A percentile compares a stretch with the other conserved stretches of the same genome.
Conservation (phyloP, 2,888 invertebrate genomes). For the Chloroclysta siterata region DNA sequence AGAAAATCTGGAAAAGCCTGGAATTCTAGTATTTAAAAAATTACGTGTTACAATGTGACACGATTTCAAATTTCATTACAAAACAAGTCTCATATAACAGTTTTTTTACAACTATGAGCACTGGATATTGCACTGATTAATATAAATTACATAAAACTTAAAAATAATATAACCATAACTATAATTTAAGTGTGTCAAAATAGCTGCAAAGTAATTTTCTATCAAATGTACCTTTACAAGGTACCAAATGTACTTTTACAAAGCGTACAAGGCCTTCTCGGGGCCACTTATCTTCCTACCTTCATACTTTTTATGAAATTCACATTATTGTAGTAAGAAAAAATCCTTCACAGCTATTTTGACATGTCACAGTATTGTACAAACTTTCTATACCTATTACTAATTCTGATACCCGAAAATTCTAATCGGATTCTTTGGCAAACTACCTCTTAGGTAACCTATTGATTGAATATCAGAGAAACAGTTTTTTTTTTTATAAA, state of each 20-base stretch:
- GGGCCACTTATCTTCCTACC: no score
- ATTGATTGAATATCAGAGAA: not conserved
- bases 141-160: slow-evolving; percentile 16
- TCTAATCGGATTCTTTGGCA: slow-evolving; percentile 33
- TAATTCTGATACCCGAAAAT: slow-evolving; percentile 29
- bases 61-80: not conserved
- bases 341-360: slow-evolving; percentile 11
- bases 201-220: not conserved
- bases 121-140: slow-evolving; percentile 26
- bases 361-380: slow-evolving; percentile 41
- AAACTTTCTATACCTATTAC: slow-evolving; percentile 35
- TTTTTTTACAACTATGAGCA: slow-evolving; percentile 11
- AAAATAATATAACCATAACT: slow-evolving; percentile 22
- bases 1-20: not conserved
- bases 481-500: no score
- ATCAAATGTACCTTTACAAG: not conserved
- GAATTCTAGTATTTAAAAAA: not conserved
- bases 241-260: not conserved
- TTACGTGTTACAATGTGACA: not conserved
- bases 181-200: slow-evolving; percentile 8
- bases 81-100: not conserved
- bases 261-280: not conserved
- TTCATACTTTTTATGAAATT: not conserved
- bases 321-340: not conserved
- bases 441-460: slow-evolving; percentile 19